These are phyloP conservation scores for Botia kubotai DNA, from an alignment of 2,797 vertebrate species.

Conservation along the genomic window DNA sequence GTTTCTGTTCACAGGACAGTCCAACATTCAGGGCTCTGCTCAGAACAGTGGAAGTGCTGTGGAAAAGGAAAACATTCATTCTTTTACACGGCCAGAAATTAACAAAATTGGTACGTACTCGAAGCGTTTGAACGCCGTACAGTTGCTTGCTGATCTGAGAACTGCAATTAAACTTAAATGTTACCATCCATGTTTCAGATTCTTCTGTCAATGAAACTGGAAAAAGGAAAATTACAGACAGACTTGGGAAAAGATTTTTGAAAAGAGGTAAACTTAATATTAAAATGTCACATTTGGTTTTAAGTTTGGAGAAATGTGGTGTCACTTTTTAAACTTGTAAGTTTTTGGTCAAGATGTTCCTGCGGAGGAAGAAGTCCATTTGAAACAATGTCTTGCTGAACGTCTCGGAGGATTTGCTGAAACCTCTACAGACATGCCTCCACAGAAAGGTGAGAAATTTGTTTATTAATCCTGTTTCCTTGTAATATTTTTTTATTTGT, in stretches of 20 bases:
- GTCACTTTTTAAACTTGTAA: neutral
- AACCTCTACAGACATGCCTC: constrained; percentile 57
- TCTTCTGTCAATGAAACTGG: constrained; percentile 56
- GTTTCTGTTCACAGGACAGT: constrained; percentile 47
- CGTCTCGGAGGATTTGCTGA: constrained; percentile 85
- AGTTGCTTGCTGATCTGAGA: neutral
- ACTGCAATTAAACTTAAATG: neutral
- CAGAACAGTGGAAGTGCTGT: constrained; percentile 68
- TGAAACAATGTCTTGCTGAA: constrained; percentile 83
- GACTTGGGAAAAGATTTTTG: constrained; percentile 70
- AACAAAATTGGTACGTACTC: constrained; percentile 77
- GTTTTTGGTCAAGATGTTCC: constrained; percentile 57
- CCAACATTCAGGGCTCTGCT: constrained; percentile 49
- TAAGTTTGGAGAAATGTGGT: neutral
- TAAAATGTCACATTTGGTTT: neutral
- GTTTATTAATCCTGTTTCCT: neutral
- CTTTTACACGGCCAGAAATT: constrained; percentile 72
- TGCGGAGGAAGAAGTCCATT: constrained; percentile 60
- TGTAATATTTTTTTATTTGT: neutral
- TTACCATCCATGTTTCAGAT: constrained; percentile 50
- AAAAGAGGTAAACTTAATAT: constrained; percentile 61
- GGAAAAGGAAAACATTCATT: constrained; percentile 84
- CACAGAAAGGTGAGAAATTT: constrained; percentile 78
- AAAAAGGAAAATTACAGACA: constrained; percentile 63
- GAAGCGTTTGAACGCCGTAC: neutral